These are phyloP conservation scores for Garrulus glandarius DNA, from an alignment of 2,797 vertebrate species.

Conservation along the genomic window DNA sequence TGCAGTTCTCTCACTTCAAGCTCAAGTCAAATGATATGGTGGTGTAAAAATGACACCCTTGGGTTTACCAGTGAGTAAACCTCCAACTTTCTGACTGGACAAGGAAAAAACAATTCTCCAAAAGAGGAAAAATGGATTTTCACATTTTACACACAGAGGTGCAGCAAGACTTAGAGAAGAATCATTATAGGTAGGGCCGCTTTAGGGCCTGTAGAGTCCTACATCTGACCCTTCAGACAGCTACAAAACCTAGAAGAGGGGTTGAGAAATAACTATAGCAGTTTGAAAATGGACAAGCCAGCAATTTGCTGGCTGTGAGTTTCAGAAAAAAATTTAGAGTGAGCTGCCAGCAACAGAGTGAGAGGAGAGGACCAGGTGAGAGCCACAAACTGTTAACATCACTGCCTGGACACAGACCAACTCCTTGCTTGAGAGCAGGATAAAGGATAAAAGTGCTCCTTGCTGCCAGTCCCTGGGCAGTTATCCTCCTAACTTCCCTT, in stretches of 20 bases:
- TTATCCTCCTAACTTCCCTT: neutral
- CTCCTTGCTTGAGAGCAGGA: neutral
- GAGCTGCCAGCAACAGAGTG: neutral
- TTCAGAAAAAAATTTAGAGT: neutral
- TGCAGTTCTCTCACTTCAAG: neutral
- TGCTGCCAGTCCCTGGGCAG: neutral
- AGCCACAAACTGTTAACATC: neutral
- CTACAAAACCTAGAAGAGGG: neutral
- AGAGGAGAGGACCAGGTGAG: neutral
- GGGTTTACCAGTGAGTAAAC: neutral
- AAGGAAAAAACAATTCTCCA: fast-evolving
- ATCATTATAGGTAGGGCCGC: neutral
- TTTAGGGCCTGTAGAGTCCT: neutral
- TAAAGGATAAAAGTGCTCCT: neutral
- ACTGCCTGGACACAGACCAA: neutral
- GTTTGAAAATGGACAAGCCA: neutral
- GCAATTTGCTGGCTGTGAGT: neutral
- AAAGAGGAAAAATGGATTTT: neutral
- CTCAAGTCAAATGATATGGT: neutral
- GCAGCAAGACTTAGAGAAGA: neutral
- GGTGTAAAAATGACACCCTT: neutral
- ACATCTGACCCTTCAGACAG: neutral
- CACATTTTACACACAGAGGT: neutral
- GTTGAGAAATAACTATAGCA: neutral
- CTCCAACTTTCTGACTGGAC: neutral